Evolutionary conservation across 2,797 vertebrate species (phyloP), one percentile per base, ranked within the genome.

Genomic region (Hypotaenidia okinawae): DNA sequence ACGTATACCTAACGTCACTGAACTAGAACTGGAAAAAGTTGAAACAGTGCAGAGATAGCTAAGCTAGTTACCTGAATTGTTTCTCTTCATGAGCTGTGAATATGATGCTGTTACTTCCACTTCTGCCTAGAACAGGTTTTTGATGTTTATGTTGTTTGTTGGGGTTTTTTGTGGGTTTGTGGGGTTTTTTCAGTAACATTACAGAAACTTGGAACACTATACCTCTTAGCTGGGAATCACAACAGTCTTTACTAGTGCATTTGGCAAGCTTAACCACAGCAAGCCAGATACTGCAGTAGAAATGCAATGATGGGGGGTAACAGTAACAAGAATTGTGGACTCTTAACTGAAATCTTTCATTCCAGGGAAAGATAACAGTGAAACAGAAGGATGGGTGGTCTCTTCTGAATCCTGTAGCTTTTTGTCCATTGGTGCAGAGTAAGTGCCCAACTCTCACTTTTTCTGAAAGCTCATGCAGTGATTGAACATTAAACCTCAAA

Each of bases 361-460:
- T 97, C 95, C 94, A 99, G 99, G 97, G 62, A 98, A 98, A 82
- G 98, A 97, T 69, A 98, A 98, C 83, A 97, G 97, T 89, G 99
- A 99, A 97, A 99, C 99, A 1, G 99, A 99, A 97, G 99, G 99
- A 57, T 99, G 99, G 99, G 99, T 99, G 27, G 99, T 99, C 80
- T 99, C 99, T 39, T 99, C 99, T 13, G 99, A 99, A 97, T 99
- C 99, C 51, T 99, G 99, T 96, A 99, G 99, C 97, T 99, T 99
- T 98, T 98, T 99, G 98, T 99, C 99, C 90, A 99, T 99, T 13
- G 99, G 99, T 82, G 99, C 99, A 81, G 98, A 98, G 99, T 99
- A 97, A 97, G 98, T 98, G 80, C 18, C 49, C 9, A 24, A 57
- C 58, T 92, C 89, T 94, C 21, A 63, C 51, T 63, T 83, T 23